Base-by-base conservation (phyloP, 2,113 vertebrate genomes). In the Myiopsitta monachus region DNA sequence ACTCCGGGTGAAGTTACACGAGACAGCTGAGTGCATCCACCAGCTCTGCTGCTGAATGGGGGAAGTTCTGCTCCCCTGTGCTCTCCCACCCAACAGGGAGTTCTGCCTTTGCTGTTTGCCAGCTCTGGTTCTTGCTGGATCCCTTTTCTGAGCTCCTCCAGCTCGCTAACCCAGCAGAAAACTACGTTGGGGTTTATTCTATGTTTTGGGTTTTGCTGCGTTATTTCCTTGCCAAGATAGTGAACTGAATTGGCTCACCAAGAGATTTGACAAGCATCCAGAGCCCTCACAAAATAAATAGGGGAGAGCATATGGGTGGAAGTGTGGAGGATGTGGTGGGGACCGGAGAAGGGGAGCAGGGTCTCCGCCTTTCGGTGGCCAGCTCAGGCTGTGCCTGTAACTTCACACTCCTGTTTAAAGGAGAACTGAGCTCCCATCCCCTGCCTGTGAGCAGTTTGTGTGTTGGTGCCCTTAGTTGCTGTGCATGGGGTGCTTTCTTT, bases 1-100 rank as follows among this genome's bases (percentile, higher is more conserved):
- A 97, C 94, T 94, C 89, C 36, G 91, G 96, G 96, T 97, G 96
- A 97, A 95, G 96, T 95, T 95, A 94, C 91, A 88, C 4, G 70
- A 95, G 94, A 95, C 95, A 95, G 93, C 94, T 92, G 95, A 96
- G 93, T 78, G 79, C 92, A 84, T 95, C 94, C 91, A 95, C 87
- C 74, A 63, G 90, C 96, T 76, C 89, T 78, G 93, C 90, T 95
- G 94, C 92, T 93, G 82, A 88, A 92, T 93, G 88, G 94, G 85
- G 95, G 86, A 93, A 95, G 92, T 87, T 89, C 78, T 94, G 86
- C 93, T 96, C 96, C 91, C 94, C 91, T 72, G 94, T 90, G 90
- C 87, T 95, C 87, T 91, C 74, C 80, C 47, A 79, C 95, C 87
- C 93, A 33, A 39, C 0, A 1, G 69, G 82, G 82, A 87, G 74